Conservation (phyloP, 2,888 invertebrate genomes). For the Adineta ricciae region DNA sequence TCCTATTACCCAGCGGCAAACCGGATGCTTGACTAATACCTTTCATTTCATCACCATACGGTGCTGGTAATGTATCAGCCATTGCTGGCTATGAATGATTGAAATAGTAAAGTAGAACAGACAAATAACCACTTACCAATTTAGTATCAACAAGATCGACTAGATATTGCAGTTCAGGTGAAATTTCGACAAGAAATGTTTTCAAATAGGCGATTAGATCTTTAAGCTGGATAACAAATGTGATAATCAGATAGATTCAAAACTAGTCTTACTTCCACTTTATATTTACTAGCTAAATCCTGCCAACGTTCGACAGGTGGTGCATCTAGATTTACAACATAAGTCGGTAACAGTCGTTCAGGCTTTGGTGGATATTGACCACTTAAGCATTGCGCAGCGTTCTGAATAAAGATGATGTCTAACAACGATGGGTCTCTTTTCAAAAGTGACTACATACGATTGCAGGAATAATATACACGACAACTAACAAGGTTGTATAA, state of each 20-base stretch:
- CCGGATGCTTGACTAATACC: constrained; percentile 34
- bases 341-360: not conserved
- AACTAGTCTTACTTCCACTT: constrained; percentile 8
- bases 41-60: constrained; percentile 35
- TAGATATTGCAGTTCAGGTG: constrained; percentile 40
- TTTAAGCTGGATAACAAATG: constrained; percentile 39
- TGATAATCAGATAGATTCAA: not conserved
- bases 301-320: constrained; percentile 25
- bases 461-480: not conserved
- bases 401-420: not conserved
- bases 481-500: not conserved
- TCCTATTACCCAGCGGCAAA: not conserved
- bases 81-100: not conserved
- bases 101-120: not conserved
- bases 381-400: not conserved
- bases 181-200: constrained; percentile 41
- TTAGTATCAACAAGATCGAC: constrained; percentile 46
- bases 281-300: not conserved
- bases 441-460: not conserved
- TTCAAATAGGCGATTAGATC: constrained; percentile 44
- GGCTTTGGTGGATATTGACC: not conserved
- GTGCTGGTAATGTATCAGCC: constrained; percentile 26
- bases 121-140: constrained; percentile 44
- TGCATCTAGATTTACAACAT: constrained; percentile 20
- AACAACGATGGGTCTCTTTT: too few species aligned